Evolutionary conservation across 2,888 invertebrate species (phyloP), one percentile per base, ranked within the genome.

Genomic region (Netelia fuscicornis): DNA sequence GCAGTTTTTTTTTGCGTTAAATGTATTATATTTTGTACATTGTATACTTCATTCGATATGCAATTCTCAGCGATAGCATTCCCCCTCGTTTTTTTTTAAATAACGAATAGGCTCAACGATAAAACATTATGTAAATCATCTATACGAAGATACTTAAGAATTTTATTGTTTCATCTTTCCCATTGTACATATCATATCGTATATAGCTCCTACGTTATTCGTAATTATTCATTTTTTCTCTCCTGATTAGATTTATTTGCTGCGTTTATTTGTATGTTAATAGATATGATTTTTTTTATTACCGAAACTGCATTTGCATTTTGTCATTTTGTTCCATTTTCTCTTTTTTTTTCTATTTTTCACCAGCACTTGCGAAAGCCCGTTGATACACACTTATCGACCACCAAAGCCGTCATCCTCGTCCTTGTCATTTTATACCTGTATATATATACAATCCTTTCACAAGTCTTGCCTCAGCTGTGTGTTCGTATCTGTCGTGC

Each of bases 11-110:
- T 62, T 88, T 88, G 83, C 89, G 89, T 88, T 89, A 89, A 91
- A 89, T 92, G 89, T 83, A 89, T 89, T 87, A 90, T 88, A 90
- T 90, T 88, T 88, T 84, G 87, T 87, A 94, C 94, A 94, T 94
- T 94, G 42, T 68, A 42, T 56, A 82, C 58, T 72, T 77, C 72
- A 76, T 60, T 54, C 65, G 62, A 70, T 54, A 70, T 70, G 60
- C 64, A 83, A 72, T 85, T 68, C 54, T 80, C 13, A 93, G 84
- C 86, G 85, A 94, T 94, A 94, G 94, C 94, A 93, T 84, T 85
- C 94, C 94, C 23, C 67, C 54, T 79, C 52, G 67, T 62, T 81
- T 86, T 82, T 85, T 83, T 86, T 65, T 17, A 83, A 75, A 71
- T 88, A 76, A 82, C 83, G 82, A 54, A 81, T 81, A 80, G 86